Percentiles rank a stretch among this genome's conserved stretches.
Evolutionary conservation across 2,797 vertebrate genomes (phyloP).

Genomic region (Natrix natrix): DNA sequence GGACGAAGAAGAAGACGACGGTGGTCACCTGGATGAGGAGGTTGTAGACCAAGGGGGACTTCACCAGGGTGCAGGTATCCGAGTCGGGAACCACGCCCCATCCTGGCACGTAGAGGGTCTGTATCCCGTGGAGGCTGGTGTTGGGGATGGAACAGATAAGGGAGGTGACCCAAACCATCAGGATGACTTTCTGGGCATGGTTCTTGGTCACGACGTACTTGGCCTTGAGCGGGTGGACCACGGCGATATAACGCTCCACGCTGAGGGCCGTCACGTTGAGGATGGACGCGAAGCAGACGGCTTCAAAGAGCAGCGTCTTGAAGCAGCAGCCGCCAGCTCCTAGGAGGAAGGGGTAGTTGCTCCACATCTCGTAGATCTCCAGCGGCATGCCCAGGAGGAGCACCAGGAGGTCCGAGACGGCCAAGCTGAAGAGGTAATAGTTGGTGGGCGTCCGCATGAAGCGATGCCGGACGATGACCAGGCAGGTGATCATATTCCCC

Average conservation of each 20-base stretch:
- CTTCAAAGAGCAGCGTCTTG: slow-evolving; percentile 89
- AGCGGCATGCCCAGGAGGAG: slow-evolving; percentile 90
- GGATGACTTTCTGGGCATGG: slow-evolving; percentile 85
- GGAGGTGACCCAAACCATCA: slow-evolving; percentile 81
- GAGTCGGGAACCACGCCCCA: slow-evolving; percentile 75
- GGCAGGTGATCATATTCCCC: slow-evolving; percentile 88
- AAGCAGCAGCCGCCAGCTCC: slow-evolving; percentile 86
- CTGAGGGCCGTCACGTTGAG: slow-evolving; percentile 91
- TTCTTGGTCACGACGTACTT: slow-evolving; percentile 85
- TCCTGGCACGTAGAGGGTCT: slow-evolving; percentile 65
- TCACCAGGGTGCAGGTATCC: slow-evolving; percentile 79
- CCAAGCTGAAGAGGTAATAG: slow-evolving; percentile 93
- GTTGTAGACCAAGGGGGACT: slow-evolving; percentile 83
- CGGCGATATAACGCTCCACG: slow-evolving; percentile 89
- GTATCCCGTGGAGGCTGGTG: slow-evolving; percentile 87
- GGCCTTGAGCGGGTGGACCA: slow-evolving; percentile 88
- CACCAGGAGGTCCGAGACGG: slow-evolving; percentile 89
- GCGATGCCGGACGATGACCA: slow-evolving; percentile 83
- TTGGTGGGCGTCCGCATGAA: slow-evolving; percentile 94
- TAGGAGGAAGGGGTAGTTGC: slow-evolving; percentile 91
- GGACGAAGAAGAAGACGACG: slow-evolving; percentile 87
- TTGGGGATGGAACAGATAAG: slow-evolving; percentile 89
- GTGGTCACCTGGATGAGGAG: slow-evolving; percentile 87
- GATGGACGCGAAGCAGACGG: slow-evolving; percentile 91
- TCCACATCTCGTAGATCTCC: slow-evolving; percentile 92